phyloP scores from a whole-genome alignment of 2,113 vertebrate genomes.

The Ochotona curzoniae region DNA sequence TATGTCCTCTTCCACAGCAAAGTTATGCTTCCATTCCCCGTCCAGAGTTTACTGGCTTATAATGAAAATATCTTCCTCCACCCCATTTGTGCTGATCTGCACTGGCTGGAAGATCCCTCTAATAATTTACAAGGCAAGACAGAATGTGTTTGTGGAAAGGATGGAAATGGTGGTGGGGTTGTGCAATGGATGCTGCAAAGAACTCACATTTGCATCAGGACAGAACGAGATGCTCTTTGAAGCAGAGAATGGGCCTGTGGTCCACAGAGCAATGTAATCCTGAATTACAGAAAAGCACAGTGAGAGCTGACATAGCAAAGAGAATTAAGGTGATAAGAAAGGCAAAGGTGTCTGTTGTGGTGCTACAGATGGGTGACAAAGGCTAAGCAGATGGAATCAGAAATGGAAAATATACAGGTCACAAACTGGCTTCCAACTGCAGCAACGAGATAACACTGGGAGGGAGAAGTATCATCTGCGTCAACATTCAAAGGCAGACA shows the following conservation, averaged over 20 bases:
- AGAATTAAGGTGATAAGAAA: not conserved
- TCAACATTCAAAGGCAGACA: not conserved
- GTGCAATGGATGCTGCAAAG: not conserved
- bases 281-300: constrained; percentile 1
- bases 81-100: not conserved
- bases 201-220: not conserved
- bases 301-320: not conserved
- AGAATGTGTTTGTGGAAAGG: too few species aligned
- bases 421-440: constrained; percentile 4
- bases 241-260: not conserved
- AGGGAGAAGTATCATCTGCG: not conserved
- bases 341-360: not conserved
- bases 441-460: not conserved
- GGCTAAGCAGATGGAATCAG: constrained; percentile 26
- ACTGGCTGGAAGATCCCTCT: not conserved
- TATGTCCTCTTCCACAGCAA: not conserved
- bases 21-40: not conserved
- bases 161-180: too few species aligned
- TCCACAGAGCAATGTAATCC: constrained; percentile 5
- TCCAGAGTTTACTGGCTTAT: not conserved
- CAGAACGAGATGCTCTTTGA: not conserved
- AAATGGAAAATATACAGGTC: not conserved
- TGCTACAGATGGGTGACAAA: not conserved
- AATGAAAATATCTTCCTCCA: not conserved
- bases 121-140: not conserved